Base-by-base conservation (phyloP, 2,888 invertebrate genomes). In the Oscheius sp. region DNA sequence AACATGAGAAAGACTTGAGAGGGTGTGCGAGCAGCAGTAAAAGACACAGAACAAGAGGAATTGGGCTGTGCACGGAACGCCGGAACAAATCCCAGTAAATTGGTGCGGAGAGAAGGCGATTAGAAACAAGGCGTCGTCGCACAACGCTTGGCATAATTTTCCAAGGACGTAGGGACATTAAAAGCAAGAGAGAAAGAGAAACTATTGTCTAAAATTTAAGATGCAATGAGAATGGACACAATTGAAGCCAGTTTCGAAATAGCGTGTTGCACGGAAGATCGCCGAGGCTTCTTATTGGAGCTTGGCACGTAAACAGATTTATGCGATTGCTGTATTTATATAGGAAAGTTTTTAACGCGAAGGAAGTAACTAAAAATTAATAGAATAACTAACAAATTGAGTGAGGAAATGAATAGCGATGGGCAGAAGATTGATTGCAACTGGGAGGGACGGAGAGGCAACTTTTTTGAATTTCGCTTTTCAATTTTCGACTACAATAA, bases 71-170 rank as follows among this genome's bases (percentile, higher is more conserved):
- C 25, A 49, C 52, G 66, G 66, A 66, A 66, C 66, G 66, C 66
- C 66, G 66, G 66, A 52, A 66, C 66, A 66, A 66, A 66, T 66
- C 66, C 66, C 25, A 52, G 49, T 35, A 66, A 66, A 66, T 66
- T 66, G 66, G 66, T 53, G 61, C 66, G 66, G 66, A 43, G 61
- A 61, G 58, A 63, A 66, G 66, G 52, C 49, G 66, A 66, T 66
- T 66, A 66, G 66, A 66, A 66, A 66, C 52, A 66, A 49, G 52
- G 66, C 66, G 66, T 43, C 58, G n/a, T 9, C 45, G 61, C 58
- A 63, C 63, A 43, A 23, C 7, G 63, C 23, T n/a, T 46, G 45
- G 23, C 63, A 35, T 63, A 18, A n/a, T 43, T 45, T 63, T 52
- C 29, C 18, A 27, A 49, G 52, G 49, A 52, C 66, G n/a, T n/a